These are phyloP conservation scores for Peromyscus aztecus DNA, from an alignment of 2,797 vertebrate species.

Conservation along the genomic window DNA sequence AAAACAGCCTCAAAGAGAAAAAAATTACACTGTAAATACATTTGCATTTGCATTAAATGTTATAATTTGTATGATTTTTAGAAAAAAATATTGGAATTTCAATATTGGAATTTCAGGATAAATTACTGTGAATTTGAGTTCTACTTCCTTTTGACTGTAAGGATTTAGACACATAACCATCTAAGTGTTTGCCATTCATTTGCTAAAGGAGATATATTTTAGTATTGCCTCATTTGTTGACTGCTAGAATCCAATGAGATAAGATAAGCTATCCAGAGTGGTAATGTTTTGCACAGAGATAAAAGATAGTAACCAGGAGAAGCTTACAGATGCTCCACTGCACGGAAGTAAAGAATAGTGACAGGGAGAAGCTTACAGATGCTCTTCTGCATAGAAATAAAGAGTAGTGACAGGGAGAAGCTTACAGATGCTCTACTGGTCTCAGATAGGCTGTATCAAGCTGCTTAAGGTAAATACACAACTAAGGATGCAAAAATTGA, in stretches of 20 bases:
- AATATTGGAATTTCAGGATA: neutral
- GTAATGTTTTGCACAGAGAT: neutral
- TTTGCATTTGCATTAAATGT: neutral
- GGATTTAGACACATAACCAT: neutral
- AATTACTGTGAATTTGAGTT: neutral
- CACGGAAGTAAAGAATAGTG: neutral
- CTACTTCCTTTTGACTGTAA: neutral
- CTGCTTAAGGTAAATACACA: neutral
- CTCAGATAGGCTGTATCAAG: neutral
- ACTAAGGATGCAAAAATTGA: neutral
- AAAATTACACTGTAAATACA: neutral
- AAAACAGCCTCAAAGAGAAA: constrained; percentile 7
- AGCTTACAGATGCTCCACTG: neutral
- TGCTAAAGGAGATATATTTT: neutral
- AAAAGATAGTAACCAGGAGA: neutral
- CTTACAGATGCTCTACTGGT: neutral
- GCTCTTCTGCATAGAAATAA: neutral
- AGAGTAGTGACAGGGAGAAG: neutral
- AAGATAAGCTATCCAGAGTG: neutral
- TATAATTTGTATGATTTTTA: neutral
- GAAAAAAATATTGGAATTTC: neutral
- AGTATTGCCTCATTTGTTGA: neutral
- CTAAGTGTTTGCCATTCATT: neutral
- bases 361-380: neutral
- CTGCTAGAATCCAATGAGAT: neutral